Base-by-base conservation (phyloP, 2,797 vertebrate genomes). In the Carduelis carduelis region DNA sequence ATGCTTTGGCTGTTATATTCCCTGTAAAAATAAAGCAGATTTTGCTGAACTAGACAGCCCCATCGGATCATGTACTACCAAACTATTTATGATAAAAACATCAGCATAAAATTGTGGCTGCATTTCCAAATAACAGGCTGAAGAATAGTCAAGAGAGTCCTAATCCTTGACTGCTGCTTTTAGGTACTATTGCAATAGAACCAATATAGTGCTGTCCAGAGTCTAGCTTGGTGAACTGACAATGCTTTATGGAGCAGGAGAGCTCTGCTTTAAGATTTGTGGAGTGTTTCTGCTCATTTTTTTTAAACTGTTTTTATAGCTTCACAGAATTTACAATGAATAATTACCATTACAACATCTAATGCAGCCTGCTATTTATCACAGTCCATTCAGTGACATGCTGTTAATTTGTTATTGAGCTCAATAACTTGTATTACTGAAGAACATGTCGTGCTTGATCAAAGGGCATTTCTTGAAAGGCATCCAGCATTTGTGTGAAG, bases 381-480 rank as follows among this genome's bases (percentile, higher is more conserved):
- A 93, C 72, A 86, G 94, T 50, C 65, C 43, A 4, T 78, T 93
- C 84, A 55, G 57, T 55, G 69, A 43, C 72, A 61, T 65, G 24
- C 60, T 85, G 43, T 60, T 95, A 83, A 89, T 94, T 96, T 78
- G 65, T 78, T 83, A 69, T 6, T 86, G 82, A 78, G 43, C 63
- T 95, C 79, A 78, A 2, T 69, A 91, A 83, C 69, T 91, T 90
- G 69, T 75, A 71, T 47, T 61, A 78, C 57, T 83, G 70, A 88
- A 76, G 91, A 95, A 88, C 59, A 91, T 83, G 65, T 83, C 64
- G 21, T 86, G 30, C 87, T 93, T 90, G 53, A 95, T 96, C 69
- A 72, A 89, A 95, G 72, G n/a, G 12, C 46, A 39, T 81, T 95
- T 95, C 50, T 88, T 95, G 95, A 93, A 95, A 95, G 89, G 61